Base-by-base conservation (phyloP, 2,797 vertebrate species). In the Acipenser transmontanus region DNA sequence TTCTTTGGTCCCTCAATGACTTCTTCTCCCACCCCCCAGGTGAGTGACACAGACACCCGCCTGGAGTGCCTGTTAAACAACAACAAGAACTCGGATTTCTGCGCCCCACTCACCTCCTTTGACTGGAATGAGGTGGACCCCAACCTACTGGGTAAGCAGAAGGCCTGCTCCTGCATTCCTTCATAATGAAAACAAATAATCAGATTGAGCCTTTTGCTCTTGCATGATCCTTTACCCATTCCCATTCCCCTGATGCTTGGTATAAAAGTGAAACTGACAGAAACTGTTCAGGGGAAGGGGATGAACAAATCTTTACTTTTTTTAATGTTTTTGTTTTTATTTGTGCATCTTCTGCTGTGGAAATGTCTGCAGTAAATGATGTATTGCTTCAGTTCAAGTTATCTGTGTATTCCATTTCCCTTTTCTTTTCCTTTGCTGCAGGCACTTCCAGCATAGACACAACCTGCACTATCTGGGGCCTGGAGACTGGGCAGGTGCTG, bases 121-220 rank as follows among this genome's bases (percentile, higher is more conserved):
- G 96, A 99, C 85, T 99, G 97, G 97, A 99, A 99, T 60, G 96
- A 99, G 81, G 96, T 99, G 61, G 96, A 99, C 77, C 97, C 96
- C 34, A 98, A 99, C 80, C 88, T 99, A 64, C 83, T 99, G 61
- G 97, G 97, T 98, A 84, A 91, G 87, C 14, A 12, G 12, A 6
- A 1, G 5, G 51, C 51, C 51, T 63, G 49, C n/a, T 14, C 5
- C 20, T 17, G 17, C 17, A 1, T 17, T 17, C 17, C 17, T 17
- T 17, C 17, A 34, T 48, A 59, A 48, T 48, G 48, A 48, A 8
- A 17, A 48, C 17, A 17, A 17, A 17, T 17, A 17, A 17, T 17
- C 17, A 17, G 17, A 17, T 17, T 17, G 17, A 17, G 17, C 17
- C 17, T 17, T 17, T 17, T 17, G 17, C 1, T 7, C n/a, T 11